Base-by-base conservation (phyloP, 2,113 vertebrate species). In the Pandion haliaetus region DNA sequence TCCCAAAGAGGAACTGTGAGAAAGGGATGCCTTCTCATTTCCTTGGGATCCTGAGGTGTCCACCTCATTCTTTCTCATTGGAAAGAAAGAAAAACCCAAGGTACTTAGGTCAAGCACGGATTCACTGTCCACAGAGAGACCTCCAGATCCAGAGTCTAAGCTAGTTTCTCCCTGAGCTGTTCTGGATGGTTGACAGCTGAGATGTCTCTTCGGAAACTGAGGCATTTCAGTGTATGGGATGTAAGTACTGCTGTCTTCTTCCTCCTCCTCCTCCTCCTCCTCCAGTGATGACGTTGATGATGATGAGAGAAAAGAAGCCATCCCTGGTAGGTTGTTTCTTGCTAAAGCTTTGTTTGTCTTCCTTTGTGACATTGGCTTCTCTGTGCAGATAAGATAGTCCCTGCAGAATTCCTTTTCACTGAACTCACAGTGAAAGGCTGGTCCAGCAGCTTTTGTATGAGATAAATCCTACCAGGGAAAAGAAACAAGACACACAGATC, bases 391-490 rank as follows among this genome's bases (percentile, higher is more conserved):
- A 16, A 96, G 24, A 4, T 17, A 42, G 31, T 80, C 77, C 2
- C 34, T 31, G 67, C 79, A 85, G 50, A 72, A 62, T 47, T 97
- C 91, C 42, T 82, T 44, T 44, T 72, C 52, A 6, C 59, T 42
- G 28, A 47, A 40, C 58, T 85, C 83, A n/a, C 9, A 31, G 63
- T 54, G 40, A 69, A 90, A 67, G 29, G 32, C 36, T 45, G 50
- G 5, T 63, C 40, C 63, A 44, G 90, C 36, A 78, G 40, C 57
- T 83, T 73, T 79, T 25, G 72, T 62, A 3, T 18, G 31, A 36
- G 72, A 88, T 10, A 98, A 91, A 81, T 97, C 93, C 97, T 98
- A 1, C 40, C n/a, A 32, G 78, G 59, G 54, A 61, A 66, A 63
- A 83, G n/a, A 61, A 87, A 40, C 3, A 25, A 42, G n/a, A 58